Base-by-base conservation (phyloP, 2,113 vertebrate species). In the Spermophilus dauricus region DNA sequence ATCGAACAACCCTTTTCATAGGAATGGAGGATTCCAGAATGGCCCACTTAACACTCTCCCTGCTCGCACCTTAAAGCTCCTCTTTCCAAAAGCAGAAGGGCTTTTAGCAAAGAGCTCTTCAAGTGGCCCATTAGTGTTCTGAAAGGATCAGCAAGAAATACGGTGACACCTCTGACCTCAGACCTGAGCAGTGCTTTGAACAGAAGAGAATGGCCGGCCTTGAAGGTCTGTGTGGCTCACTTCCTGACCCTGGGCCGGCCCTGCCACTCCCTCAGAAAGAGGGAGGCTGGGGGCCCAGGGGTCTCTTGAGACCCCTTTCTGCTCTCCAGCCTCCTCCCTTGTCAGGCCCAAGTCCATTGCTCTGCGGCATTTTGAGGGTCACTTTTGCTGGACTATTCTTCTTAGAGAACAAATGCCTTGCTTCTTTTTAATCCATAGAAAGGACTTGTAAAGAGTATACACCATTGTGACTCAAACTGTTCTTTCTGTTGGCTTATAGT, bases 111-210 rank as follows among this genome's bases (percentile, higher is more conserved):
- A 48, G 24, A 53, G 83, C 86, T 73, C 82, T 91, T 87, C 70
- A 95, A 97, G 89, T 18, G 90, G 89, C 86, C 80, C 96, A 95
- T 98, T 95, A 96, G 83, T 39, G 89, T 69, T 73, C 80, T 75
- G 83, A 96, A 84, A 87, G 56, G 45, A 81, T 93, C 78, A 11
- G 93, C 39, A 94, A 94, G 83, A 96, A 95, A 91, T 95, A 48
- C 37, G 16, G 75, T 82, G n/a, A 56, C 83, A 95, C 95, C 97
- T 98, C 70, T 97, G 96, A 89, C 96, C 91, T 73, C 80, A 90
- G 76, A 92, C 63, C 91, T 80, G 63, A 89, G 81, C 0, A 34
- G 24, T 2, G 34, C 95, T 97, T 93, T 95, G 93, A 94, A 88
- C 69, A 70, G 77, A 72, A 51, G 82, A 93, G 48, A 87, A 67